Conservation (phyloP, 2,888 invertebrate genomes). For the Thumatha senex region DNA sequence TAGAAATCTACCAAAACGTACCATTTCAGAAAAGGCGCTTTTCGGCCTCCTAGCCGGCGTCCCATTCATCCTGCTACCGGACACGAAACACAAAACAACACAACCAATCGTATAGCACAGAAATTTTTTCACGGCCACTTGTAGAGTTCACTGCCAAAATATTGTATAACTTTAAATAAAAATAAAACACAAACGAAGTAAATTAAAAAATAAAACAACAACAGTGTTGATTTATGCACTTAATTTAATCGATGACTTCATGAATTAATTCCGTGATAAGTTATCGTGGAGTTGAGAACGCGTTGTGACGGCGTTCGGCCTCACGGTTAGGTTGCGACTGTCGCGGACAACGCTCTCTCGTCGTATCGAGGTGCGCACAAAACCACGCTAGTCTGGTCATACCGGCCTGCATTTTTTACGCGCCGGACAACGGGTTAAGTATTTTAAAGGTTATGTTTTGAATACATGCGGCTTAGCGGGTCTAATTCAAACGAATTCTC, state of each 20-base stretch:
- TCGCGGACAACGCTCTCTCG: constrained; percentile 31
- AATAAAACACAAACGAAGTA: constrained; percentile 1
- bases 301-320: constrained; percentile 46
- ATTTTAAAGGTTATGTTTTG: constrained; percentile 76
- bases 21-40: constrained; percentile 78
- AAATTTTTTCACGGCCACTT: constrained; percentile 77
- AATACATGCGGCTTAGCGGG: constrained; percentile 40
- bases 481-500: too few species aligned
- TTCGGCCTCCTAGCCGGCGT: constrained; percentile 76
- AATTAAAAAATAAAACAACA: constrained; percentile 13
- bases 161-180: constrained; percentile 23
- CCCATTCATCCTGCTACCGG: constrained; percentile 73
- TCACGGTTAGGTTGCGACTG: constrained; percentile 66
- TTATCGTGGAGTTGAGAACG: constrained; percentile 56
- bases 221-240: constrained; percentile 39
- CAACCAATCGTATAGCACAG: constrained; percentile 57
- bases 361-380: constrained; percentile 28
- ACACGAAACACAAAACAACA: constrained; percentile 58
- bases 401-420: constrained; percentile 74
- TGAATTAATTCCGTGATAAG: constrained; percentile 76
- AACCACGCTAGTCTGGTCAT: constrained; percentile 32
- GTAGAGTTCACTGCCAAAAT: constrained; percentile 68
- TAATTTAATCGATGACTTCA: constrained; percentile 80
- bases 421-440: constrained; percentile 60
- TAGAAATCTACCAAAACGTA: constrained; percentile 26